Evolutionary conservation across 1,140 invertebrate genomes (phyloP).

Genomic region (Drosophila leontia): DNA sequence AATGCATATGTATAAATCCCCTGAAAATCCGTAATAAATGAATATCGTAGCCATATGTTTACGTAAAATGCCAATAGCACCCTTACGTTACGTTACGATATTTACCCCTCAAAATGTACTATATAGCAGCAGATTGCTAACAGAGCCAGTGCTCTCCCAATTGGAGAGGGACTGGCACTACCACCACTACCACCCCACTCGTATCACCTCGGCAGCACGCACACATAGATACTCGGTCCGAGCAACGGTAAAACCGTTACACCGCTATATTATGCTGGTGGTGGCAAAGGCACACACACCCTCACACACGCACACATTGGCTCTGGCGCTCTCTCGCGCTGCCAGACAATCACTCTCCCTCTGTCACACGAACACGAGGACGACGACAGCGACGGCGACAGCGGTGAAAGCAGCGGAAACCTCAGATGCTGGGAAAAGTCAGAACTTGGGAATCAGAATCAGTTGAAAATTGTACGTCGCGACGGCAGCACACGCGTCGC

Average conservation of each 20-base stretch:
- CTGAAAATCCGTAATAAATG: slow-evolving; percentile 7
- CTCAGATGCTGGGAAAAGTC: slow-evolving; percentile 48
- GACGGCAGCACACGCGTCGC: slow-evolving; percentile 84
- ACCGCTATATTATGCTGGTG: slow-evolving; percentile 76
- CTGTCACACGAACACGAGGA: slow-evolving; percentile 41
- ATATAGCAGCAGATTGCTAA: slow-evolving; percentile 35
- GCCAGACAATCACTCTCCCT: slow-evolving; percentile 17
- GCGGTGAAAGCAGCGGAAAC: slow-evolving; percentile 43
- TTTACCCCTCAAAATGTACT: slow-evolving; percentile 44
- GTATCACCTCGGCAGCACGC: slow-evolving; percentile 52
- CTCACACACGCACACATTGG: slow-evolving; percentile 12
- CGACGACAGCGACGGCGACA: slow-evolving; percentile 14
- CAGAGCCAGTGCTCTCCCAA: slow-evolving; percentile 56
- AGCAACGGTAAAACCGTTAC: slow-evolving; percentile 71
- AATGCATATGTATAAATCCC: slow-evolving; percentile 29
- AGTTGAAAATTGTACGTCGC: slow-evolving; percentile 83
- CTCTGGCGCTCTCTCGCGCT: slow-evolving; percentile 21
- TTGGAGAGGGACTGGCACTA: slow-evolving; percentile 51
- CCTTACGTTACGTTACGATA: slow-evolving; percentile 65
- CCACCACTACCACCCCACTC: slow-evolving; percentile 46
- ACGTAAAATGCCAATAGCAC: slow-evolving; percentile 12
- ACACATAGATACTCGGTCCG: slow-evolving; percentile 37
- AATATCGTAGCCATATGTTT: slow-evolving; percentile 21
- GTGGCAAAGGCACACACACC: slow-evolving; percentile 54
- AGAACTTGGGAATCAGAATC: slow-evolving; percentile 60